These are phyloP conservation scores for Brachyopa scutellaris DNA, from an alignment of 2,888 invertebrate genomes.

Conservation along the genomic window DNA sequence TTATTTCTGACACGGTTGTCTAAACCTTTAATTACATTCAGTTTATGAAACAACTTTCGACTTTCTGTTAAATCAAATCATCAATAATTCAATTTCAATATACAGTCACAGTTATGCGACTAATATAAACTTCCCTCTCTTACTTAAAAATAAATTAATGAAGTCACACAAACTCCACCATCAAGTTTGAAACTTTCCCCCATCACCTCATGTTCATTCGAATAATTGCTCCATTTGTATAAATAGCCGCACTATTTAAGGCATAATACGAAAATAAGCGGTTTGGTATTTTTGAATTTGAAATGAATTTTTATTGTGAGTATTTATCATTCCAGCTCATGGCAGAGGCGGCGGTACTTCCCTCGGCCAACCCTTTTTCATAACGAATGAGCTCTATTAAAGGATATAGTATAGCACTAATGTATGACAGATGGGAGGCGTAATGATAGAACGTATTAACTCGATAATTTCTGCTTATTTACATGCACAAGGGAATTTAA, in stretches of 20 bases:
- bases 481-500: not conserved
- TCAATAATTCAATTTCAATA: not conserved
- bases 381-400: constrained; percentile 10
- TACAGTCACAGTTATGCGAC: too few relatives aligned
- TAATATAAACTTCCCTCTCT: too few relatives aligned
- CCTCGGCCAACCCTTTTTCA: not conserved
- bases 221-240: constrained; percentile 16
- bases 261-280: not conserved
- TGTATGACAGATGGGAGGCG: not conserved
- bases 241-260: constrained; percentile 3
- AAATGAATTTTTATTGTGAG: constrained; percentile 21
- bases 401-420: not conserved
- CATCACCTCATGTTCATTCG: constrained; percentile 6
- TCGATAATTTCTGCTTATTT: constrained; percentile 13
- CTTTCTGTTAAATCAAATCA: not conserved
- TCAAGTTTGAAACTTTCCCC: not conserved
- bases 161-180: not conserved
- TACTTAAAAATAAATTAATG: too few relatives aligned
- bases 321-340: not conserved
- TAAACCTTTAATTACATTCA: too few relatives aligned
- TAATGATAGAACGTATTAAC: not conserved
- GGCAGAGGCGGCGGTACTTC: not conserved
- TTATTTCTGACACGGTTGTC: too few relatives aligned
- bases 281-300: not conserved
- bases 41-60: too few relatives aligned